Evolutionary conservation across 2,113 vertebrate genomes (phyloP), one percentile per base, ranked within the genome.

Genomic region (Chionomys nivalis): DNA sequence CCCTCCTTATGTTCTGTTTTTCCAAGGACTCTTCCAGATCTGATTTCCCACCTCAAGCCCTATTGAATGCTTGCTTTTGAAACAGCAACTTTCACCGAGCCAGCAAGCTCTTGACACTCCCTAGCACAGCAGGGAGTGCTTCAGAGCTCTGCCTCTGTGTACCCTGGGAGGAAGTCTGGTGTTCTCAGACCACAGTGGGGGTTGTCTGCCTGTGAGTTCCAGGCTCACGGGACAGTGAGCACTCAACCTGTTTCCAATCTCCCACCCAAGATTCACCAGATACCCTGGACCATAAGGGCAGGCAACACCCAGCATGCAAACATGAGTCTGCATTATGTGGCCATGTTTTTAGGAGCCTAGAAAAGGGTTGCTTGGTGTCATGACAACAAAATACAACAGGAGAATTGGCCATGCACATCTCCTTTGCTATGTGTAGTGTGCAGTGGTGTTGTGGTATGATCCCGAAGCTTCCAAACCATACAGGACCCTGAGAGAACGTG

Each of bases 401-500:
- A 1, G 19, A 1, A 9, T 19, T 10, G 36, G 36, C 13, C 6
- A 10, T 6, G 4, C 72, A 17, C 0, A 5, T 11, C 65, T 36
- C 82, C 91, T 10, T 10, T 3, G 1, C 19, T 26, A 16, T 0
- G 6, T 0, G 24, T 0, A 2, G 9, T 1, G 55, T 76, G 26
- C 36, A 19, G 7, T 0, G 16, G 23, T 1, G 13, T 36, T 0
- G 7, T 8, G 1, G 0, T 4, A 1, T 68, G 21, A 12, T 4
- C 52, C 55, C 4, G 13, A 1, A n/a, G 21, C 49, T 16, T 44
- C 24, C 47, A 61, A 52, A 42, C 23, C 55, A 31, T 33, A 9
- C 5, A 6, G 24, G 49, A 24, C 2, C 0, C 24, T 1, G 33
- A 3, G 33, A 16, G 68, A 36, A 8, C 5, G 19, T 10, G 33